A percentile compares a stretch with the other conserved stretches of the same genome.
Evolutionary conservation across 2,113 vertebrate species (phyloP).

Genomic region (Neoarius graeffei): DNA sequence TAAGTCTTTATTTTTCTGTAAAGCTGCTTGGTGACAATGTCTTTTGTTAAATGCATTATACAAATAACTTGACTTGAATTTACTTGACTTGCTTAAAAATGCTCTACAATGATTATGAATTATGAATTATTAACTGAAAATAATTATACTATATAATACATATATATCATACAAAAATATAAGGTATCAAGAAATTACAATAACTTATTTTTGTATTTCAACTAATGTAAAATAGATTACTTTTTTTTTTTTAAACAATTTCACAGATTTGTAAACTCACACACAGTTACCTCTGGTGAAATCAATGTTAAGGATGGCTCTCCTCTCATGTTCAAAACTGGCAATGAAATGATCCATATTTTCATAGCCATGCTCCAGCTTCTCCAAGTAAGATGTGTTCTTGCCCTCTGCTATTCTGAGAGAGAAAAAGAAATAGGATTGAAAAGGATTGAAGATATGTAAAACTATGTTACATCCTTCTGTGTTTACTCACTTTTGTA

Average conservation of each 20-base stretch:
- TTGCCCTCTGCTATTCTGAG: constrained; percentile 84
- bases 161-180: no score
- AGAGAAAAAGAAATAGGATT: neutral
- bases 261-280: neutral
- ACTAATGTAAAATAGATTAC: neutral
- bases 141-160: neutral
- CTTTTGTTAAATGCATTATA: no score
- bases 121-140: neutral
- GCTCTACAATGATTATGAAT: neutral
- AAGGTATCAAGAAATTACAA: neutral
- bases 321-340: constrained; percentile 83
- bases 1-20: no score
- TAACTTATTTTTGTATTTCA: neutral
- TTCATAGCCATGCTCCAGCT: constrained; percentile 89
- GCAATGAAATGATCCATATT: constrained; percentile 89
- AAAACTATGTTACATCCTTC: neutral
- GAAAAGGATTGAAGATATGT: neutral
- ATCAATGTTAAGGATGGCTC: constrained; percentile 82
- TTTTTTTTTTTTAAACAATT: neutral
- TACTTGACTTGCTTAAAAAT: neutral
- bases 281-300: constrained; percentile 82
- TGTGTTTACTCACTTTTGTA: constrained; percentile 86
- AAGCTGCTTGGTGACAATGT: no score
- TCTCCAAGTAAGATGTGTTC: constrained; percentile 86
- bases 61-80: no score